phyloP scores from a whole-genome alignment of 1,140 invertebrate species.

The Contarinia nasturtii region DNA sequence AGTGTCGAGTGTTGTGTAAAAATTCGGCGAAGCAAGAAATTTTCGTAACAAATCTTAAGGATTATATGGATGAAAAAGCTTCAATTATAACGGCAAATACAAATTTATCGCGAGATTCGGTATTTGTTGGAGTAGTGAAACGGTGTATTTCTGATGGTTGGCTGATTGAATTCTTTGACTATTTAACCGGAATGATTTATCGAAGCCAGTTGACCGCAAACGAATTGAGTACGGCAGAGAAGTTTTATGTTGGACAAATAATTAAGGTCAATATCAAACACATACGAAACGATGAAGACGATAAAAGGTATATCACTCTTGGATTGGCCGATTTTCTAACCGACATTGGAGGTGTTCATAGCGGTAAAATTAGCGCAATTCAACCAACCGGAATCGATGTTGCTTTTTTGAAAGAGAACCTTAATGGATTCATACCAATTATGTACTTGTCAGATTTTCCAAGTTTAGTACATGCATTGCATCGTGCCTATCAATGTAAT shows the following conservation, averaged over 20 bases:
- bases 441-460: slow-evolving; percentile 13
- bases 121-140: no score
- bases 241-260: slow-evolving; percentile 38
- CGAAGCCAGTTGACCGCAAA: slow-evolving; percentile 24
- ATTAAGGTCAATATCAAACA: slow-evolving; percentile 15
- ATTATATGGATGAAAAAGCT: slow-evolving; percentile 29
- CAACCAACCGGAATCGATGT: slow-evolving; percentile 21
- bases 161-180: slow-evolving; percentile 36
- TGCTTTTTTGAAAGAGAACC: slow-evolving; percentile 11
- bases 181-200: slow-evolving; percentile 34
- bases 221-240: slow-evolving; percentile 21
- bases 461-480: slow-evolving; percentile 12
- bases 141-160: slow-evolving; percentile 19
- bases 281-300: slow-evolving; percentile 7
- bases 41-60: slow-evolving; percentile 27
- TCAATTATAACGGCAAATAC: slow-evolving; percentile 7
- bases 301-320: slow-evolving; percentile 7
- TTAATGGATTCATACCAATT: slow-evolving; percentile 20
- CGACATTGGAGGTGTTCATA: slow-evolving; percentile 11
- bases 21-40: slow-evolving; percentile 20
- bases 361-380: neutral
- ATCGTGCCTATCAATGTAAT: slow-evolving; percentile 7
- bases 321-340: slow-evolving; percentile 16
- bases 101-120: no score
- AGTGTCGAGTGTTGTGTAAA: slow-evolving; percentile 27